Evolutionary conservation across 2,797 vertebrate species (phyloP), one percentile per base, ranked within the genome.

Genomic region (Enteromius mattozi): DNA sequence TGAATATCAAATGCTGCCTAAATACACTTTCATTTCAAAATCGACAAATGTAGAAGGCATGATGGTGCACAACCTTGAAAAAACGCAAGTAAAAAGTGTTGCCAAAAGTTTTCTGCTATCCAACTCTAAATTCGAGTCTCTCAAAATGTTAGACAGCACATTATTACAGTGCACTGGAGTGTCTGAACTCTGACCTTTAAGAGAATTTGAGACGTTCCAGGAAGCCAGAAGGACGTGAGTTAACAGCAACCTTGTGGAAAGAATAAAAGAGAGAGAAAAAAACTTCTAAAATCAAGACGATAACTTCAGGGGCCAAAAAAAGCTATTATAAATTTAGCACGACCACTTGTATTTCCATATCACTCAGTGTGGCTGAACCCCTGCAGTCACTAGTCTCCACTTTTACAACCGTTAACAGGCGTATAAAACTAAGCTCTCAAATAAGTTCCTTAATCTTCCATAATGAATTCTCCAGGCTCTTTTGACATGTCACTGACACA

Each of bases 81-180:
- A 47, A 79, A 65, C 40, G 0, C 9, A 0, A 14, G 21, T 6
- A 42, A 70, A 16, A 45, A 71, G n/a, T 16, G 19, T 63, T 21
- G 14, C 16, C 71, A 70, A 71, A 75, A 78, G 19, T 59, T 78
- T 81, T 61, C 49, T 74, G 59, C 33, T 37, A 85, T 72, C 24
- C 33, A 72, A 21, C 83, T 85, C 75, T 78, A 68, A 42, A 80
- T 40, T 27, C 3, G 75, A 42, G 47, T 80, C 77, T 83, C 45
- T 83, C 37, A 78, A 63, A 78, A 83, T 65, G 63, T 85, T 71
- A 80, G 66, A 81, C 66, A 30, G 81, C 33, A 78, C 65, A 37
- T 37, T 76, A 80, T 86, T 82, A 81, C 77, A 80, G 75, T 84
- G 70, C 77, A 74, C 83, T 35, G 35, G 37, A 42, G 51, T 24